Evolutionary conservation across 1,140 invertebrate species (phyloP), one percentile per base, ranked within the genome.

Genomic region (roundworm (Caenorhabditis elegans)): DNA sequence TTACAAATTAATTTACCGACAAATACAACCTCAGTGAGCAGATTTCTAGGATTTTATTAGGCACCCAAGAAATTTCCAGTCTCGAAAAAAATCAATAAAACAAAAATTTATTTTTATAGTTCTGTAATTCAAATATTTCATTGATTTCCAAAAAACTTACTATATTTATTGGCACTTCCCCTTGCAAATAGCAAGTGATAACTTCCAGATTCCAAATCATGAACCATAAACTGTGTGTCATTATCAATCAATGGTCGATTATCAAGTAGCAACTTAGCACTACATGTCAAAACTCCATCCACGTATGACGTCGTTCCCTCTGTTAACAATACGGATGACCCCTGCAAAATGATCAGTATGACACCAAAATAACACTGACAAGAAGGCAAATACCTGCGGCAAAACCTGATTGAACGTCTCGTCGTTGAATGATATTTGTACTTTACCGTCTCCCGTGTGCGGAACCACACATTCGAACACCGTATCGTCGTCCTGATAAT

Each of bases 341-440:
- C 80, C 80, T 82, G 78, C 2, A 81, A 76, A 26, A 31, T 26
- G 36, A 1, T 4, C n/a, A 15, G 10, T 15, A 11, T 22, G 17
- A 15, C 8, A 36, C 26, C 36, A 76, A 76, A 48, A 48, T 26
- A 65, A 65, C 28, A 65, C 11, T 24, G 34, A 36, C 26, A 22
- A 26, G n/a, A n/a, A n/a, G n/a, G n/a, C n/a, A n/a, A n/a, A n/a
- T n/a, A 82, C 76, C 81, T 82, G 81, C 17, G 49, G 76, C 19
- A 82, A 39, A 43, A 82, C 81, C 28, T 78, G 48, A 49, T 82
- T 82, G 75, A 70, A 70, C 17, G 81, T 82, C 26, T 82, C 81
- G 28, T 82, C 81, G 55, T 82, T 82, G 43, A 82, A 82, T 10
- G 81, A 82, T 19, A 82, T 78, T 49, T 78, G 76, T 5, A 82